A percentile compares a stretch with the other conserved stretches of the same genome.
Evolutionary conservation across 2,888 invertebrate species (phyloP).

Genomic region (Azorinus chamasolen): DNA sequence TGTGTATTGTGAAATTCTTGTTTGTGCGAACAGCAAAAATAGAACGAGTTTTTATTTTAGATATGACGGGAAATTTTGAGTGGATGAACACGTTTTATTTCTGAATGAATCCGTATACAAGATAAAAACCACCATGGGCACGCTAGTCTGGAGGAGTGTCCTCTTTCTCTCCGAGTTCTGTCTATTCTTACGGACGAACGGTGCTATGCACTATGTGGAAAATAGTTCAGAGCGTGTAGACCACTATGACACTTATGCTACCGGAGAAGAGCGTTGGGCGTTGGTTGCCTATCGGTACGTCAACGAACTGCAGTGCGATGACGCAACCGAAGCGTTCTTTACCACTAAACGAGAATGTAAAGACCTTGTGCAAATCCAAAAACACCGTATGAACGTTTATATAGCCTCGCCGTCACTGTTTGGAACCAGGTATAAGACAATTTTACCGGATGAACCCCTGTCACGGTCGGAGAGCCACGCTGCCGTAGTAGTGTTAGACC

Average conservation of each 20-base stretch:
- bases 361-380: conserved; percentile 69
- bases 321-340: conserved; percentile 79
- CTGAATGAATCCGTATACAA: too few relatives aligned
- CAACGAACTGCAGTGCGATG: conserved; percentile 76
- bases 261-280: conserved; percentile 80
- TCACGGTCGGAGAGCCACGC: conserved; percentile 84
- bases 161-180: conserved; percentile 39
- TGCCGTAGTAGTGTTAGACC: conserved; percentile 87
- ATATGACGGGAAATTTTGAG: too few relatives aligned
- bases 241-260: conserved; percentile 54
- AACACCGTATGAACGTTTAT: conserved; percentile 79
- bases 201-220: conserved; percentile 61
- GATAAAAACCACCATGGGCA: not conserved
- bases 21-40: too few relatives aligned
- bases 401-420: conserved; percentile 78
- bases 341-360: conserved; percentile 83
- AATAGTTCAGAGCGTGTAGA: conserved; percentile 68
- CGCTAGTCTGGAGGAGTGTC: conserved; percentile 26
- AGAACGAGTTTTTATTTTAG: too few relatives aligned
- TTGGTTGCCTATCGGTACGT: conserved; percentile 80
- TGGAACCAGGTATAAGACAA: conserved; percentile 77
- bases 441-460: conserved; percentile 85
- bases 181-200: conserved; percentile 29
- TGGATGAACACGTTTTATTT: too few relatives aligned
- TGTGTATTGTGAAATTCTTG: too few relatives aligned